A percentile compares a stretch with the other conserved stretches of the same genome.
These are phyloP conservation scores for Hydractinia echinata DNA, from an alignment of 30 jellyfish, hydroid and myxozoan genomes.

Conservation along the genomic window DNA sequence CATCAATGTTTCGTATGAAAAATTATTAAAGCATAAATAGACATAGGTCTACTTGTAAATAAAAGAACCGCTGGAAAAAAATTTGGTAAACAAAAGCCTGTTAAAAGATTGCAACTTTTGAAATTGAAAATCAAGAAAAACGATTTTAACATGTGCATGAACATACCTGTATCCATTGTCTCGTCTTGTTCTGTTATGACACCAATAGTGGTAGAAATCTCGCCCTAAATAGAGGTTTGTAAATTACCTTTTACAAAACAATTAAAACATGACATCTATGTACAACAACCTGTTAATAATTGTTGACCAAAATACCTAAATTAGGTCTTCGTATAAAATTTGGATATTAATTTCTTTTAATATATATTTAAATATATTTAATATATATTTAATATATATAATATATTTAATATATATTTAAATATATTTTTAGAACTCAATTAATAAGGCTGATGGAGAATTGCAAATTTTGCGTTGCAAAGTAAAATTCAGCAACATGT, in stretches of 20 bases:
- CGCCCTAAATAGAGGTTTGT: slow-evolving; percentile 45
- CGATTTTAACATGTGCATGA: not conserved
- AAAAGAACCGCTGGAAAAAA: not conserved
- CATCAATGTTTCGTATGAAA: too few relatives aligned
- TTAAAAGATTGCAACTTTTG: not conserved
- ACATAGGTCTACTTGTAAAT: not conserved
- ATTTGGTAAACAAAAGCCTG: not conserved
- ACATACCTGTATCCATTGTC: slow-evolving; percentile 46
- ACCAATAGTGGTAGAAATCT: slow-evolving; percentile 85
- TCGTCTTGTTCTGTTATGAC: slow-evolving; percentile 55
- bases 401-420: too few relatives aligned
- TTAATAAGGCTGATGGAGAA: too few relatives aligned
- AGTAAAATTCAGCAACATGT: too few relatives aligned
- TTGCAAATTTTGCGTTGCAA: too few relatives aligned
- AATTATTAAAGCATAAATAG: too few relatives aligned
- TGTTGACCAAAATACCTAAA: too few relatives aligned
- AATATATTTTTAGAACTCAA: too few relatives aligned
- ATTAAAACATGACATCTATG: not conserved
- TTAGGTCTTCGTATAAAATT: too few relatives aligned
- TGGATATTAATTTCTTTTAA: too few relatives aligned
- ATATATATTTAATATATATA: too few relatives aligned
- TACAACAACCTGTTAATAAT: not conserved
- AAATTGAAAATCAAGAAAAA: not conserved
- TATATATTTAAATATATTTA: too few relatives aligned
- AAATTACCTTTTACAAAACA: not conserved